Evolutionary conservation across 2,797 vertebrate species (phyloP).

Genomic region (Acanthurus lineatus): DNA sequence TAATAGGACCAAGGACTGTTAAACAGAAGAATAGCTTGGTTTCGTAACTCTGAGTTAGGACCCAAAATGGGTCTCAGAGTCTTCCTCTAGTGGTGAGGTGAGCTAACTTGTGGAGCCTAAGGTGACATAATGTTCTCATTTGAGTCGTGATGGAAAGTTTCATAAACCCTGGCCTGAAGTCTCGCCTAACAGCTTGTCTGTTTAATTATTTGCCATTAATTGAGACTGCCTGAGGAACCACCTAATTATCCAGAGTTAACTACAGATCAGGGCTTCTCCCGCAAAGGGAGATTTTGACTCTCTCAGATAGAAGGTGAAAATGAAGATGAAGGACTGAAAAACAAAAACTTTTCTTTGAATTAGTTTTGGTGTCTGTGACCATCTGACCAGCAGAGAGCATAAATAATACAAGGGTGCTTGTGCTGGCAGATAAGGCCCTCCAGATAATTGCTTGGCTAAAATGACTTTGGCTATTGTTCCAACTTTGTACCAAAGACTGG

Average conservation of each 20-base stretch:
- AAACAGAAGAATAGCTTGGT: constrained; percentile 40
- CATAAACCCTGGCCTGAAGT: constrained; percentile 18
- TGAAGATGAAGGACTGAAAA: not conserved
- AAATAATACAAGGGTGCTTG: not conserved
- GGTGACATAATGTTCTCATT: constrained; percentile 10
- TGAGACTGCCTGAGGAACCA: constrained; percentile 12
- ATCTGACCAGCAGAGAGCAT: not conserved
- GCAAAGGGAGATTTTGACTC: not conserved
- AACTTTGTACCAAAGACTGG: constrained; percentile 17
- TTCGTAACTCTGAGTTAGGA: constrained; percentile 18
- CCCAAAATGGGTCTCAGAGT: not conserved
- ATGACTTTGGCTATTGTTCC: constrained; percentile 16
- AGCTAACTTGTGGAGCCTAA: not conserved
- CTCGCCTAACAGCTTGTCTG: constrained; percentile 17
- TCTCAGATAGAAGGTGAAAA: constrained; percentile 23
- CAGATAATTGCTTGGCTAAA: constrained; percentile 8
- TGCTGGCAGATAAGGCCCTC: not conserved
- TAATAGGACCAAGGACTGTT: constrained; percentile 52
- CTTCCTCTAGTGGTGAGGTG: not conserved
- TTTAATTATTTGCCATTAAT: constrained; percentile 46
- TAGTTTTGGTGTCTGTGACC: not conserved
- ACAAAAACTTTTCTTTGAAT: constrained; percentile 16
- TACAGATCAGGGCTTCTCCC: constrained; percentile 6
- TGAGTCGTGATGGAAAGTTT: constrained; percentile 34
- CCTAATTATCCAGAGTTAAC: constrained; percentile 31